Base-by-base conservation (phyloP, 2,113 vertebrate species). In the Galbula dea region DNA sequence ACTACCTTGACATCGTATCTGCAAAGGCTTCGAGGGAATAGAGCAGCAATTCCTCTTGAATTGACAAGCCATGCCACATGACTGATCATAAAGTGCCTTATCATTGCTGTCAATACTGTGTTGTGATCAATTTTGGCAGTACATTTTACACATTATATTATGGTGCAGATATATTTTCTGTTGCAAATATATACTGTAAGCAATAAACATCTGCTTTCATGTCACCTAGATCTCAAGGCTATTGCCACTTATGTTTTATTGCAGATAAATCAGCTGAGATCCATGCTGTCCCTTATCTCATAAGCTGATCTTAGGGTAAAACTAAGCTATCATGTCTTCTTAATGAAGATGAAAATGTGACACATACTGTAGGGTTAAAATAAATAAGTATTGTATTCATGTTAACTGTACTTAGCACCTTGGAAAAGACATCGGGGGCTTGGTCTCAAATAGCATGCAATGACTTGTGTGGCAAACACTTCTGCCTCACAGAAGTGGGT, bases 281-380 rank as follows among this genome's bases (percentile, higher is more conserved):
- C 51, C 51, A 43, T 24, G 24, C 51, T 74, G 37, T 82, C 67
- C 74, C 82, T 83, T 37, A 85, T 32, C 81, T 92, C 85, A 89
- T 93, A 89, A 67, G 84, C 59, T 85, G 80, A 83, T 88, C 62
- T 89, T 71, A 30, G 27, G 29, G 46, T 90, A 91, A 87, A 93
- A 77, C 43, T 62, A 62, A 87, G 10, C 9, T 58, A 71, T 82
- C 41, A 57, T 43, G 24, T 71, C 79, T 82, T 77, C 58, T 54
- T 85, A 51, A 32, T 7, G 27, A 67, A 51, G 29, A 21, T 8
- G 11, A 51, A 48, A 74, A 7, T 13, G 41, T 80, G 54, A 49
- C 30, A 36, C 8, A 55, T 23, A 46, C 59, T 86, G 29, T 46
- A 20, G 36, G 24, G 58, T 62, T 86, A 72, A 58, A 86, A 58